These are phyloP conservation scores for Geotrupes spiniger DNA, from an alignment of 2,888 invertebrate species.

Conservation along the genomic window DNA sequence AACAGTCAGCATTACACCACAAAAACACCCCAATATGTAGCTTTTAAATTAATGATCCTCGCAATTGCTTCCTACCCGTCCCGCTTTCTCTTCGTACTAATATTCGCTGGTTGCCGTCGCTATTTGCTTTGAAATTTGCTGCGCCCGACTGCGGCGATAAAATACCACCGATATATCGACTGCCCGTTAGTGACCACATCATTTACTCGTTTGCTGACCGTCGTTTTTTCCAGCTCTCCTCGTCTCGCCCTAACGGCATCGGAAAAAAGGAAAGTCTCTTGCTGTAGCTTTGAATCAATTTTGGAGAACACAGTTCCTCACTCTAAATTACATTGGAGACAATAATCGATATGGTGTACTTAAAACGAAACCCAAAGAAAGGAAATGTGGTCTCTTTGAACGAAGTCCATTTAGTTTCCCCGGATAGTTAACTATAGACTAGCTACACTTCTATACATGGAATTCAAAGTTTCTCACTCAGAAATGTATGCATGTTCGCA, in stretches of 20 bases:
- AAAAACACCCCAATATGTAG: constrained; percentile 52
- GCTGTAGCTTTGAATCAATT: neutral
- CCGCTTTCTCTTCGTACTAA: constrained; percentile 43
- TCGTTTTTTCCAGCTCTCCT: constrained; percentile 35
- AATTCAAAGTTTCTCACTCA: too few species aligned
- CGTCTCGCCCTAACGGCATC: constrained; percentile 15
- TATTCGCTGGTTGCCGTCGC: constrained; percentile 45
- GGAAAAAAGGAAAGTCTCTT: neutral
- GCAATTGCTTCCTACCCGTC: constrained; percentile 49
- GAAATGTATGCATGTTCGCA: too few species aligned
- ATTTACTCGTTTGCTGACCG: constrained; percentile 47
- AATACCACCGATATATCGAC: constrained; percentile 45
- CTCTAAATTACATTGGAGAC: constrained; percentile 11
- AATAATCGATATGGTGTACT: constrained; percentile 11
- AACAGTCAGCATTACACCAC: constrained; percentile 52
- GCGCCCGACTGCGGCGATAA: constrained; percentile 41
- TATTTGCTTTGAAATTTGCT: constrained; percentile 50
- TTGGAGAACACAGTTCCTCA: too few species aligned
- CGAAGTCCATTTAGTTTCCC: constrained; percentile 32
- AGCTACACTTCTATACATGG: constrained; percentile 15
- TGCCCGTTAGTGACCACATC: constrained; percentile 43
- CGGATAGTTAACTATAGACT: constrained; percentile 16
- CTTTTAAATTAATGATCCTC: constrained; percentile 52
- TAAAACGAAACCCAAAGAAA: constrained; percentile 12
- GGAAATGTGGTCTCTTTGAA: constrained; percentile 37